These are phyloP conservation scores for Cerceris rybyensis DNA, from an alignment of 2,888 invertebrate genomes.

Conservation along the genomic window DNA sequence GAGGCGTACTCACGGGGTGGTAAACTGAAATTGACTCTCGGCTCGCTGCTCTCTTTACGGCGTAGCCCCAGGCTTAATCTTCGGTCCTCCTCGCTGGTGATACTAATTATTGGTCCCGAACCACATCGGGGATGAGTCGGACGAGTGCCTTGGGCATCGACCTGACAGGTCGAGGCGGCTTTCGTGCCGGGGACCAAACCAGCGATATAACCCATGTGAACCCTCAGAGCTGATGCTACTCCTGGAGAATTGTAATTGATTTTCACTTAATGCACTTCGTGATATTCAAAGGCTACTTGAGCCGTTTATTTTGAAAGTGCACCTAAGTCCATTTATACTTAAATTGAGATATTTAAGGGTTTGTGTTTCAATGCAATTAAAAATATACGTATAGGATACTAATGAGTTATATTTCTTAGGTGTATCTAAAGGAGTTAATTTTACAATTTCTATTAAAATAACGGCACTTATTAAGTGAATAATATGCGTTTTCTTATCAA, in stretches of 20 bases:
- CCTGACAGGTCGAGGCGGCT: conserved; percentile 78
- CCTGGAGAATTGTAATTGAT: conserved; percentile 74
- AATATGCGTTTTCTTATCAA: too few relatives aligned
- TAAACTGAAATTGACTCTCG: conserved; percentile 85
- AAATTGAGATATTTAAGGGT: too few relatives aligned
- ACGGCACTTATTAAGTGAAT: too few relatives aligned
- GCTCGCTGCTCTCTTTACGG: conserved; percentile 83
- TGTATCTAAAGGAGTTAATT: too few relatives aligned
- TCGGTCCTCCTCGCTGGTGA: conserved; percentile 79
- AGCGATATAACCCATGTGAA: conserved; percentile 89
- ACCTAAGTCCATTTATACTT: too few relatives aligned
- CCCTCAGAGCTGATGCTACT: conserved; percentile 87
- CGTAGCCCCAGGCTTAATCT: conserved; percentile 76
- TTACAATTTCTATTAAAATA: too few relatives aligned
- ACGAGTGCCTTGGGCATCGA: conserved; percentile 75
- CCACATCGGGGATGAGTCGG: conserved; percentile 77
- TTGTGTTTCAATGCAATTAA: too few relatives aligned
- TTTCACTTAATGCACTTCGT: background rate
- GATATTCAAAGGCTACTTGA: too few relatives aligned
- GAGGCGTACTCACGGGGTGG: conserved; percentile 72
- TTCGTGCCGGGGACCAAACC: conserved; percentile 87
- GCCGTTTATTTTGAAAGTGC: too few relatives aligned
- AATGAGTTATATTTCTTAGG: too few relatives aligned
- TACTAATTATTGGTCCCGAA: conserved; percentile 79
- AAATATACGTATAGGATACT: too few relatives aligned